Percentiles rank a stretch among this genome's conserved stretches.
Evolutionary conservation across 2,113 vertebrate species (phyloP).

Genomic region (Lynx canadensis): DNA sequence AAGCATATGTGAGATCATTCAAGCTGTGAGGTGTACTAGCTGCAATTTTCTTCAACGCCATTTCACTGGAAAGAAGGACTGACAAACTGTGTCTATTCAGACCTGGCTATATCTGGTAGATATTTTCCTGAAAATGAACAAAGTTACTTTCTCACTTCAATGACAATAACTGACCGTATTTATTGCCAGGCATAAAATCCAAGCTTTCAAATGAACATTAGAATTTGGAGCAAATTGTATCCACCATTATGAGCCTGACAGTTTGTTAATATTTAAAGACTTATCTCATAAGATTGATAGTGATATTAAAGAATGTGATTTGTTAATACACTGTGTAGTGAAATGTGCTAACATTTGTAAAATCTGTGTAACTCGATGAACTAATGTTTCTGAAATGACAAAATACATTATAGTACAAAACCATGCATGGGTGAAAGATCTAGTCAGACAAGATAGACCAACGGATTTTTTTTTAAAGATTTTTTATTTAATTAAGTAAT

Average conservation of each 20-base stretch:
- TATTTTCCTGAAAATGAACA: slow-evolving; percentile 60
- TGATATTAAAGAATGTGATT: background rate
- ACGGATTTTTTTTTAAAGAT: background rate
- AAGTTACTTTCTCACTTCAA: slow-evolving; percentile 43
- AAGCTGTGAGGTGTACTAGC: background rate
- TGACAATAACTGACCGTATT: slow-evolving; percentile 37
- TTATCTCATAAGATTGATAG: background rate
- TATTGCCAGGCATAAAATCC: slow-evolving; percentile 37
- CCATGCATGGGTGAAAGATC: background rate
- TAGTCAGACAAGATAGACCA: background rate
- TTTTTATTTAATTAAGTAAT: no score
- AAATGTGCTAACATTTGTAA: background rate
- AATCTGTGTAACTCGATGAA: background rate
- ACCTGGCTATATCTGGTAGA: background rate
- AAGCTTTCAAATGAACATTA: slow-evolving; percentile 47
- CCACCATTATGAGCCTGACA: background rate
- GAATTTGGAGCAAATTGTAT: slow-evolving; percentile 18
- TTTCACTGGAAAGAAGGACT: slow-evolving; percentile 8
- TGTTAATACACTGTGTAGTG: slow-evolving; percentile 6
- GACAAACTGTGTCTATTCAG: background rate
- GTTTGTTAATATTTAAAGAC: slow-evolving; percentile 23
- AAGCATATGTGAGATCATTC: background rate
- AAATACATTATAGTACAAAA: background rate
- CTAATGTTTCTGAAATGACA: slow-evolving; percentile 32
- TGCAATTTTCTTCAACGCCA: background rate